These are phyloP conservation scores for Heliothis virescens DNA, from an alignment of 1,140 invertebrate genomes.

Conservation along the genomic window DNA sequence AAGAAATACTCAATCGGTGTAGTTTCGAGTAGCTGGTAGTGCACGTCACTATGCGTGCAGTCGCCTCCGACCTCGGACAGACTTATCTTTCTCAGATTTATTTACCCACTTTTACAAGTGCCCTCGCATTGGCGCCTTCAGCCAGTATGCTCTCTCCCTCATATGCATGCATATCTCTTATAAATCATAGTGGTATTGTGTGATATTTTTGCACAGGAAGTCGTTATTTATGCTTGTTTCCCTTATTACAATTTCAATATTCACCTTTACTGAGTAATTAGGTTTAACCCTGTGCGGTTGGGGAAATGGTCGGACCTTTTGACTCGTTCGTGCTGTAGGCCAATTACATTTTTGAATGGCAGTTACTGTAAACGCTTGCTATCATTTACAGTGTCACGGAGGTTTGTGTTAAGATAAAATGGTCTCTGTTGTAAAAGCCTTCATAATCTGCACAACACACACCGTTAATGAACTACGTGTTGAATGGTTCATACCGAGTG, in stretches of 20 bases:
- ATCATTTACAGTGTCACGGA: constrained; percentile 33
- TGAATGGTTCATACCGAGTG: constrained; percentile 3
- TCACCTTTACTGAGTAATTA: constrained; percentile 22
- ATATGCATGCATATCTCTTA: no score
- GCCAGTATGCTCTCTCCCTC: constrained; percentile 6
- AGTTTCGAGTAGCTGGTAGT: constrained; percentile 1
- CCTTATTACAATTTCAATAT: neutral
- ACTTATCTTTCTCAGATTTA: constrained; percentile 56
- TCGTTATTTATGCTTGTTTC: neutral
- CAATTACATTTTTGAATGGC: constrained; percentile 2
- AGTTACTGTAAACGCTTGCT: constrained; percentile 6
- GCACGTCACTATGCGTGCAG: constrained; percentile 43
- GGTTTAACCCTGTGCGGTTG: constrained; percentile 24
- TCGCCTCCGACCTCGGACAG: constrained; percentile 63
- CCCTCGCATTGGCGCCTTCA: constrained; percentile 44
- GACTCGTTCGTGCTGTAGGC: neutral
- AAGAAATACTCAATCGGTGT: constrained; percentile 10
- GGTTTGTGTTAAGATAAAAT: constrained; percentile 3
- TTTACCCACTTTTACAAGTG: constrained; percentile 59
- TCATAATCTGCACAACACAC: neutral
- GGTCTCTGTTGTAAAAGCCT: constrained; percentile 30
- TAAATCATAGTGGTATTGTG: no score
- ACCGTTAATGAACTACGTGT: constrained; percentile 26
- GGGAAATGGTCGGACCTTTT: constrained; percentile 2
- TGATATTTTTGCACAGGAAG: constrained; percentile 16